A percentile compares a stretch with the other conserved stretches of the same genome.
Evolutionary conservation across 2,113 vertebrate genomes (phyloP).

Genomic region (Alethe diademata): DNA sequence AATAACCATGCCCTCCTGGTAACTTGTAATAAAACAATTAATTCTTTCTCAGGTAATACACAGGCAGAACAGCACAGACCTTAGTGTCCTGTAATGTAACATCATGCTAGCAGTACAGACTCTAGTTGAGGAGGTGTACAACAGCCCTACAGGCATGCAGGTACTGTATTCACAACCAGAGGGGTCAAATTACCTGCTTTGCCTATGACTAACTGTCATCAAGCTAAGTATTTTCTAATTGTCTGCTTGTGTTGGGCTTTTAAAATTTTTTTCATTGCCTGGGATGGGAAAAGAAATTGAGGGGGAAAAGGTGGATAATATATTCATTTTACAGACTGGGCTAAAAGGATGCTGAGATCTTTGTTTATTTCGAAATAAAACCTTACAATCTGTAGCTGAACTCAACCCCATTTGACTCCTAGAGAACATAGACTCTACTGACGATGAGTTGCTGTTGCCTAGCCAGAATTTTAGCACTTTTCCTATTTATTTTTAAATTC

Average conservation of each 20-base stretch:
- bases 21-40: not conserved
- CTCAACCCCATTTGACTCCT: not conserved
- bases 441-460: not conserved
- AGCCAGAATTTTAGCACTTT: not conserved
- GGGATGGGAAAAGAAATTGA: not conserved
- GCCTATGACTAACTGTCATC: not conserved
- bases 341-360: not conserved
- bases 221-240: not conserved
- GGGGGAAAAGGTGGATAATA: not conserved
- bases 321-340: not conserved
- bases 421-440: not conserved
- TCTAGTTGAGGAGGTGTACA: fast-evolving
- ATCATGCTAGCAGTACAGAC: not conserved
- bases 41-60: not conserved
- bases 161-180: not conserved
- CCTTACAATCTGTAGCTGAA: not conserved
- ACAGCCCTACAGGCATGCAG: not conserved
- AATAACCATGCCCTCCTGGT: not conserved
- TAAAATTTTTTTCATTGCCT: not conserved
- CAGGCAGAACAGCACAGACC: not conserved
- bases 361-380: not conserved
- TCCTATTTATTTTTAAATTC: not conserved
- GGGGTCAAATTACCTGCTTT: not conserved
- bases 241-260: fast-evolving
- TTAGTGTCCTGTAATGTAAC: not conserved